phyloP scores from a whole-genome alignment of 2,888 invertebrate species.

The Gymnoscelis rufifasciata region DNA sequence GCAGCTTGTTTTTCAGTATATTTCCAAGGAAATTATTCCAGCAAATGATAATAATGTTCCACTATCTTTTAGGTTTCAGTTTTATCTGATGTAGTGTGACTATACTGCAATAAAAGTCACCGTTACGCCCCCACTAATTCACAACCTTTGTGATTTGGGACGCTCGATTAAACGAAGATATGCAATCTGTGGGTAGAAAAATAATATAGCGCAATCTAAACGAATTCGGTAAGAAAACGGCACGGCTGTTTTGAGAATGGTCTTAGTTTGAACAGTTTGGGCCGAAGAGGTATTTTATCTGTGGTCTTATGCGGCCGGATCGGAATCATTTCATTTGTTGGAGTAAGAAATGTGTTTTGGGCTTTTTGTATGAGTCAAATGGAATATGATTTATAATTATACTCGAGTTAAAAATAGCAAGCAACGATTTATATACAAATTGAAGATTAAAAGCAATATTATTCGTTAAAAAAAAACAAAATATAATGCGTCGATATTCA shows the following conservation, averaged over 20 bases:
- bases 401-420: too few relatives aligned
- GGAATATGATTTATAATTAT: too few relatives aligned
- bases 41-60: too few relatives aligned
- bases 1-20: too few relatives aligned
- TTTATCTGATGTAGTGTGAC: too few relatives aligned
- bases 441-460: too few relatives aligned
- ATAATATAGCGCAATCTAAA: constrained; percentile 23
- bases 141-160: constrained; percentile 49
- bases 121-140: constrained; percentile 34
- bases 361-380: not conserved
- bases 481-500: too few relatives aligned
- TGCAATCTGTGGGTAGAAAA: constrained; percentile 28
- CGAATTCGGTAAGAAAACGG: constrained; percentile 21
- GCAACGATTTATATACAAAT: too few relatives aligned
- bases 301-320: constrained; percentile 11
- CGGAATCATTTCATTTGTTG: constrained; percentile 5
- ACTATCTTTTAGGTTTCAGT: not conserved
- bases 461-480: too few relatives aligned
- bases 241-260: constrained; percentile 19
- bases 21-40: too few relatives aligned
- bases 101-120: not conserved
- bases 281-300: constrained; percentile 14
- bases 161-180: constrained; percentile 48
- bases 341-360: not conserved
- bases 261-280: constrained; percentile 20